Evolutionary conservation across 2,113 vertebrate genomes (phyloP).

Genomic region (Catharus fuscescens): DNA sequence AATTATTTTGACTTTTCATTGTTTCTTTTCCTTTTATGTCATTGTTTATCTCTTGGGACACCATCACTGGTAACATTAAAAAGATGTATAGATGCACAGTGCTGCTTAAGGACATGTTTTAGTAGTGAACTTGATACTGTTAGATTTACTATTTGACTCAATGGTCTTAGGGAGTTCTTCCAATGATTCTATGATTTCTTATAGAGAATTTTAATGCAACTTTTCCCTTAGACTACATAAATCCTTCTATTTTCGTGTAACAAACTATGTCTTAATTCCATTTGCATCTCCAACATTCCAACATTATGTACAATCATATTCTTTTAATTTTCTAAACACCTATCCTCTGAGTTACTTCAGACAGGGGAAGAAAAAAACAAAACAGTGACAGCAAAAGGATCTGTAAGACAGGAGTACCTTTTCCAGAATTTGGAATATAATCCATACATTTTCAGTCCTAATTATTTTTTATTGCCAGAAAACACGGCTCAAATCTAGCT

Average conservation of each 20-base stretch:
- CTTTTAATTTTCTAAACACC: not conserved
- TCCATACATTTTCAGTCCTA: not conserved
- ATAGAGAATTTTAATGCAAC: not conserved
- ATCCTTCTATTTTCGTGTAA: not conserved
- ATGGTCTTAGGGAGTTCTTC: not conserved
- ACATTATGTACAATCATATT: not conserved
- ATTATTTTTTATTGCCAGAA: not conserved
- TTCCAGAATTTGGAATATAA: not conserved
- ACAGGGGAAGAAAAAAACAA: accelerated
- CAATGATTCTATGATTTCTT: not conserved
- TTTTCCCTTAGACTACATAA: not conserved
- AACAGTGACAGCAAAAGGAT: not conserved
- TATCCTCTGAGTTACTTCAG: not conserved
- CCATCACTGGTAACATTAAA: not conserved
- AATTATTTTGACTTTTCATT: not conserved
- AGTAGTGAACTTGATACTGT: not conserved
- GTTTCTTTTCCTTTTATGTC: not conserved
- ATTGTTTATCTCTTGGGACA: not conserved
- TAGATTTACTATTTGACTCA: not conserved
- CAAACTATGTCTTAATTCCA: not conserved
- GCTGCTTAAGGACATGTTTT: not conserved
- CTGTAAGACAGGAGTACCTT: not conserved
- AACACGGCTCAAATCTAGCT: not conserved
- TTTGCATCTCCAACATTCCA: not conserved
- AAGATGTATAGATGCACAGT: accelerated